These are phyloP conservation scores for Bombus vancouverensis DNA, from an alignment of 1,140 invertebrate species.

Conservation along the genomic window DNA sequence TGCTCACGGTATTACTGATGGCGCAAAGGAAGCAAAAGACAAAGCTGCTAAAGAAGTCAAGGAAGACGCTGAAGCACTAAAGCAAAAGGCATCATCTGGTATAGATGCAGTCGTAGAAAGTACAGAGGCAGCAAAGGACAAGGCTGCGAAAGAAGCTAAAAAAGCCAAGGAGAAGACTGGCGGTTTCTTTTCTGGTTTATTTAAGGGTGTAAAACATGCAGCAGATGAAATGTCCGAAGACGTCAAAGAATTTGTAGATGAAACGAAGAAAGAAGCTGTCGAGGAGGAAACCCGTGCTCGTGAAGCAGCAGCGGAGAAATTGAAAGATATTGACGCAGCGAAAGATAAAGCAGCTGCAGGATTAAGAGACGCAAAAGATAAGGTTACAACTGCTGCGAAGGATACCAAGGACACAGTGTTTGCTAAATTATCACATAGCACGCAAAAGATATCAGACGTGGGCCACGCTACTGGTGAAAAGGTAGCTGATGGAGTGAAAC, in stretches of 20 bases:
- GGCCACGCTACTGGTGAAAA: neutral
- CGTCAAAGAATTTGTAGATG: conserved; percentile 72
- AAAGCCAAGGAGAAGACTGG: conserved; percentile 60
- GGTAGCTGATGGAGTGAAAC: conserved; percentile 13
- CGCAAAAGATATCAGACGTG: neutral
- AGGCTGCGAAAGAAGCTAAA: conserved; percentile 44
- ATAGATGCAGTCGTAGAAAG: conserved; percentile 25
- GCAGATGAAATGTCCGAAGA: conserved; percentile 75
- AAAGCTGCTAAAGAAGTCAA: conserved; percentile 51
- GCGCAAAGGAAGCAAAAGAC: conserved; percentile 31
- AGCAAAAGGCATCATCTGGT: conserved; percentile 33
- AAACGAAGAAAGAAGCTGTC: conserved; percentile 69
- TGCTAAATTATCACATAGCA: neutral
- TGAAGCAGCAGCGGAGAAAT: conserved; percentile 11
- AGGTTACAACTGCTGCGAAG: neutral
- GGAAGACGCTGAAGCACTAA: conserved; percentile 22
- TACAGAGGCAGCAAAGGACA: conserved; percentile 32
- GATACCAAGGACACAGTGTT: neutral
- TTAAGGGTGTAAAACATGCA: conserved; percentile 69
- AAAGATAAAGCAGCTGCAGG: conserved; percentile 52
- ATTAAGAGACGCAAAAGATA: conserved; percentile 41
- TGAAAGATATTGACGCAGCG: conserved; percentile 32
- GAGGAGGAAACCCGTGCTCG: conserved; percentile 58
- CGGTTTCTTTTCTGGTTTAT: conserved; percentile 58
- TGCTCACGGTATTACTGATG: conserved; percentile 14